Evolutionary conservation across 37 sponge, comb jelly and placozoan species (phyloP), one percentile per base, ranked within the genome.

Genomic region (Hexactinellida sp.): DNA sequence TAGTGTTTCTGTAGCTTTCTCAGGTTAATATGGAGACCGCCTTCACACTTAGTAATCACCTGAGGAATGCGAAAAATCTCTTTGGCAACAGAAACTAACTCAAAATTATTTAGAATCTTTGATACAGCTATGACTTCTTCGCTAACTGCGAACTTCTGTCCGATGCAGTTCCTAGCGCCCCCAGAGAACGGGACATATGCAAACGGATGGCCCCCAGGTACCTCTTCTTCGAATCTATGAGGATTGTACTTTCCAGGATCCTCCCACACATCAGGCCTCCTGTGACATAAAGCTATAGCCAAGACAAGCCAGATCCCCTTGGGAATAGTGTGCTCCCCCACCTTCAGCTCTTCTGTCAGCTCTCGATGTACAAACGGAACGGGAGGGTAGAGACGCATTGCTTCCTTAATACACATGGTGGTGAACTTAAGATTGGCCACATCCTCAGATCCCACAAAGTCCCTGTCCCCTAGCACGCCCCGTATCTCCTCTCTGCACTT

Each of bases 131-230:
- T 39, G 37, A 55, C 88, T 21, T 85, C 86, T 38, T n/a, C n/a
- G n/a, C n/a, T n/a, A n/a, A n/a, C n/a, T n/a, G n/a, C n/a, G n/a
- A n/a, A n/a, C n/a, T n/a, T n/a, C n/a, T n/a, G n/a, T n/a, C n/a
- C n/a, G n/a, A n/a, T n/a, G n/a, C n/a, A n/a, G n/a, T n/a, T n/a
- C 36, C 93, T 87, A 85, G 87, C 84, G 30, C 93, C 93, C 30
- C 90, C 93, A 37, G 93, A 93, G 54, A 93, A 93, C 5, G 93
- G 91, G 1, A 93, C 76, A 83, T 89, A 93, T n/a, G 90, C 90
- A 55, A 76, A 89, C 10, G 91, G 90, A 54, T 93, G 84, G 37
- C 36, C 37, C 0, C 51, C 85, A 37, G 38, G 16, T 32, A 51
- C 86, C 1, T 87, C 86, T 35, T 91, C 85, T 36, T 38, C 54